These are phyloP conservation scores for Eubasilissa splendida DNA, from an alignment of 2,888 invertebrate genomes.

Conservation along the genomic window DNA sequence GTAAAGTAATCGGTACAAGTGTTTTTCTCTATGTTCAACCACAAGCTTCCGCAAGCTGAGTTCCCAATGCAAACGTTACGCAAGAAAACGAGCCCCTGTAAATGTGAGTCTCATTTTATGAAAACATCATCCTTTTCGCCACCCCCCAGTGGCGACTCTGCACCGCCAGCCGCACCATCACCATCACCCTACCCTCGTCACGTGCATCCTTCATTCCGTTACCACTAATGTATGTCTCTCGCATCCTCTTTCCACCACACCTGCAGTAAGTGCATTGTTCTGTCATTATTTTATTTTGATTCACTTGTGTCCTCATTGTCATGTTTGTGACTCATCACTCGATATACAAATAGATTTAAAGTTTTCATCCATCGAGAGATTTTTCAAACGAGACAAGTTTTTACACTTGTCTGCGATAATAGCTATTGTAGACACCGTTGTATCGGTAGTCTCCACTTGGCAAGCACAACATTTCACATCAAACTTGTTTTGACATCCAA, in stretches of 20 bases:
- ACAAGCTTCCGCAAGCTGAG: conserved; percentile 72
- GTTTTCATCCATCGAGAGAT: no score
- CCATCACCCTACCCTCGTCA: background rate
- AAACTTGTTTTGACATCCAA: no score
- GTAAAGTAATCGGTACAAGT: conserved; percentile 50
- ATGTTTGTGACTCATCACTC: no score
- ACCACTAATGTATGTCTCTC: background rate
- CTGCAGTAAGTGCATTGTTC: background rate
- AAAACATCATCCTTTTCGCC: conserved; percentile 5
- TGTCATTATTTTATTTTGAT: background rate
- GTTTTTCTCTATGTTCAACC: conserved; percentile 68
- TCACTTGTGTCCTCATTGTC: no score
- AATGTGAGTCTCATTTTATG: conserved; percentile 81
- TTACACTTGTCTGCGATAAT: no score
- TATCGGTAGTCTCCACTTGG: no score
- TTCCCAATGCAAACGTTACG: conserved; percentile 91
- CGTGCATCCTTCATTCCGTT: background rate
- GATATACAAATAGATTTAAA: no score
- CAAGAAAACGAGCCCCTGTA: conserved; percentile 94
- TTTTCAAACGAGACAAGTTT: no score
- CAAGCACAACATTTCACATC: no score
- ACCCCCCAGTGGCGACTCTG: background rate
- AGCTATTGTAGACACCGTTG: no score
- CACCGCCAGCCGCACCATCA: background rate
- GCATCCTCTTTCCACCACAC: background rate